Evolutionary conservation across 2,113 vertebrate genomes (phyloP).

Genomic region (Calonectris borealis): DNA sequence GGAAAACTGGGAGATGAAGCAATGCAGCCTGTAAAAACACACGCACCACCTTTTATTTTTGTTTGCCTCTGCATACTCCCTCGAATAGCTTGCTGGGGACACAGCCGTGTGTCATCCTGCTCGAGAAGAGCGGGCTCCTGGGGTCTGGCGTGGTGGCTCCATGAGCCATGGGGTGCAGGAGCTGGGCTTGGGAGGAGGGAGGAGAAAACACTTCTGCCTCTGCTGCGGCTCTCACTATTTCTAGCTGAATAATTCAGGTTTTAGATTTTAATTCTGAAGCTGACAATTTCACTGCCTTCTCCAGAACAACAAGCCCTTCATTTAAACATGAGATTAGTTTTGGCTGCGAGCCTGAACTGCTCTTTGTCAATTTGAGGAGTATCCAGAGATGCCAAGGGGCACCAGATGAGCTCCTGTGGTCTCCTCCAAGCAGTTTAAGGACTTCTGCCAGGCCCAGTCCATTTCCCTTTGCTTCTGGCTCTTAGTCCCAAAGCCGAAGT

Average conservation of each 20-base stretch:
- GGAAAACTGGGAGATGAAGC: background rate
- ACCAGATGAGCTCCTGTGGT: background rate
- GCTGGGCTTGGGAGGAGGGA: background rate
- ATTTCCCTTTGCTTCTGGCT: background rate
- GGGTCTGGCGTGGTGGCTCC: accelerated
- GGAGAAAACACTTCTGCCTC: background rate
- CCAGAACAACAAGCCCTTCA: background rate
- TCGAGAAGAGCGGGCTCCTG: accelerated
- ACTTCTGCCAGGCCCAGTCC: background rate
- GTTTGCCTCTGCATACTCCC: background rate
- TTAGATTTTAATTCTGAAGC: background rate
- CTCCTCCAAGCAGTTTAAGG: background rate
- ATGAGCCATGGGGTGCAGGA: background rate
- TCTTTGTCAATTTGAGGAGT: background rate
- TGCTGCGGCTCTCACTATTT: accelerated
- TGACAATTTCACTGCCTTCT: background rate
- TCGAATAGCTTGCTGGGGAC: background rate
- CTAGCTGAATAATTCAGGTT: background rate
- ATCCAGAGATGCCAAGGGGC: background rate
- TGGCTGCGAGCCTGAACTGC: background rate
- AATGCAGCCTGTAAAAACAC: background rate
- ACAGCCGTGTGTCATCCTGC: background rate
- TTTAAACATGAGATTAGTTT: background rate
- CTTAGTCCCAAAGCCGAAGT: background rate
- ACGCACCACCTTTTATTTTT: background rate